phyloP scores from a whole-genome alignment of 1,140 invertebrate species.

The Coptotermes formosanus region DNA sequence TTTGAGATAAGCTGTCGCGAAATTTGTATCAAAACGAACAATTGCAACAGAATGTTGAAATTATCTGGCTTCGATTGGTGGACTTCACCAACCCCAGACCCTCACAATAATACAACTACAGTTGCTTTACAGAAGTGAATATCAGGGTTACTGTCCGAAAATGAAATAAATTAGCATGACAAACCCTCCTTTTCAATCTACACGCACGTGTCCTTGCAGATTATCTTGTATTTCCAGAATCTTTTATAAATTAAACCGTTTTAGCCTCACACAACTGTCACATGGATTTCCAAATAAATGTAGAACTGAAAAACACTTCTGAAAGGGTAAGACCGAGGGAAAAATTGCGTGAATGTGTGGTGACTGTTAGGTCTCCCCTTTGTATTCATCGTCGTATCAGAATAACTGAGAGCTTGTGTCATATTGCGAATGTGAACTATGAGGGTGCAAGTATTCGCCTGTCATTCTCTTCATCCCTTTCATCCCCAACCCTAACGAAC shows the following conservation, averaged over 20 bases:
- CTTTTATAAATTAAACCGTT: constrained; percentile 19
- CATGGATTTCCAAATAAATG: constrained; percentile 16
- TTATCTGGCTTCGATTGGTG: not conserved
- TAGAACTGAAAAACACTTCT: constrained; percentile 16
- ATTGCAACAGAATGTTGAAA: too few species aligned
- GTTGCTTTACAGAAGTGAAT: not conserved
- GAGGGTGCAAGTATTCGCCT: not conserved
- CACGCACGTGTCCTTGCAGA: not conserved
- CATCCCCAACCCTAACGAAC: not conserved
- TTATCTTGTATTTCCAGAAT: constrained; percentile 17
- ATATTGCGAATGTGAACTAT: not conserved
- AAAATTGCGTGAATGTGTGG: not conserved
- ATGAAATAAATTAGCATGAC: constrained; percentile 4
- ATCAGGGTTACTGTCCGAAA: not conserved
- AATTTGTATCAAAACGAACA: too few species aligned
- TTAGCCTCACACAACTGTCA: not conserved
- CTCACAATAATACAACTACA: not conserved
- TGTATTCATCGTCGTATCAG: not conserved
- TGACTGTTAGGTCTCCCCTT: not conserved
- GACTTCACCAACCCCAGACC: not conserved
- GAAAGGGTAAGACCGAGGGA: not conserved
- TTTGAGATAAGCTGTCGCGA: too few species aligned
- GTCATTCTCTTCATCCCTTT: not conserved
- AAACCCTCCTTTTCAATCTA: not conserved
- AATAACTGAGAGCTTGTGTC: not conserved